Base-by-base conservation (phyloP, 2,113 vertebrate species). In the Chunga burmeisteri region DNA sequence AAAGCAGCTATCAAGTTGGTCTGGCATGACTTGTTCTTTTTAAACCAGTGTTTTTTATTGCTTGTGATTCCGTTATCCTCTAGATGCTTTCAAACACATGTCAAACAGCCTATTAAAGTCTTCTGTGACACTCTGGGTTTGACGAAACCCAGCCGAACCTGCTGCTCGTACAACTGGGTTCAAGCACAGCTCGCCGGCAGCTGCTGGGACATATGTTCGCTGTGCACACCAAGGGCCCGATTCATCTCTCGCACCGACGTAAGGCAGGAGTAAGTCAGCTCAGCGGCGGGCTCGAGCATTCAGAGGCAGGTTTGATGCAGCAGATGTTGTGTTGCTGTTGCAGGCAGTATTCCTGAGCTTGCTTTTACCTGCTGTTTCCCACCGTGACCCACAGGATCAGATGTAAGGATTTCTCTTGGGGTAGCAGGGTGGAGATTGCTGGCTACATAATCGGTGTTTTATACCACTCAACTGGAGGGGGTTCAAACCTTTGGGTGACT, bases 201-300 rank as follows among this genome's bases (percentile, higher is more conserved):
- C 96, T 97, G 97, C 86, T 74, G 93, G 83, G 96, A 92, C 95
- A 97, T 96, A 96, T 97, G 97, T 89, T 97, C 4, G 1, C 83
- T 2, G 25, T 1, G 52, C 58, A 70, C 86, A 91, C 74, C 20
- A 7, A 88, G 89, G 87, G 61, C 38, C 68, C 46, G 81, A 68
- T 95, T 84, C 94, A 86, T 86, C 85, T 87, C 94, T 91, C 89
- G 3, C 50, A 27, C 47, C 4, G 1, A 32, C 1, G 42, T 20
- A 71, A 96, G 58, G 84, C 85, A 90, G 82, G 85, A 94, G 78
- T 11, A 73, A 93, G 90, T 20, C 66, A 80, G 92, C 84, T 95
- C 81, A 71, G 92, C 13, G 3, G 87, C 0, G 0, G 55, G 83
- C 78, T 81, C 0, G 5, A 65, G 86, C 85, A 97, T 96, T 94